Base-by-base conservation (phyloP, 2,113 vertebrate species). In the Burhinus oedicnemus region DNA sequence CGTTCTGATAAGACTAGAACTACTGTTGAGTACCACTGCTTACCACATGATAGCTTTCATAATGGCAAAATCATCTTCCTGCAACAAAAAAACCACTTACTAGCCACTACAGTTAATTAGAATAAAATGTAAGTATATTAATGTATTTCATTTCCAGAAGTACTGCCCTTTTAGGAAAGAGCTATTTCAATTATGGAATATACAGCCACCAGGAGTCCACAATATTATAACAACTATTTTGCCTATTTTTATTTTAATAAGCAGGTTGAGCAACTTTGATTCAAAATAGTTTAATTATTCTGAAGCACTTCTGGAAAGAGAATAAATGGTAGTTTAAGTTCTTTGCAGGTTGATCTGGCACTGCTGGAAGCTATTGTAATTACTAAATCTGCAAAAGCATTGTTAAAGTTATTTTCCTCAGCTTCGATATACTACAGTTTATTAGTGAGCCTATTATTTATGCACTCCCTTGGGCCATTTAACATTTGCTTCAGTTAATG, bases 401-500 rank as follows among this genome's bases (percentile, higher is more conserved):
- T 89, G 75, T 94, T 95, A 61, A 95, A 94, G 36, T 87, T 97
- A 93, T 97, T 96, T 95, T 97, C 60, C 29, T 94, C 36, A 42
- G 58, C 49, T 96, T 96, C 11, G 0, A 20, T 83, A 90, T 89
- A 95, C 54, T 83, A 49, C 20, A 87, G 79, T 97, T 96, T 97
- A 97, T 97, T 97, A 97, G 83, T 57, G 14, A 77, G 65, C 10
- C 71, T 82, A 85, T 82, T 96, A 97, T 96, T 96, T 96, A 87
- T 97, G 60, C 51, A 70, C 32, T 93, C 88, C 83, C 36, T 8
- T 87, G 84, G 77, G 93, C 86, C 82, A 93, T 94, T 97, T 96
- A 92, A 40, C 45, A 95, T 94, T 97, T 96, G n/a, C 92, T 91
- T 94, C 89, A 72, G 79, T 96, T 96, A 95, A 97, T 96, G 88